Base-by-base conservation (phyloP, 2,888 invertebrate genomes). In the Sicus ferrugineus region DNA sequence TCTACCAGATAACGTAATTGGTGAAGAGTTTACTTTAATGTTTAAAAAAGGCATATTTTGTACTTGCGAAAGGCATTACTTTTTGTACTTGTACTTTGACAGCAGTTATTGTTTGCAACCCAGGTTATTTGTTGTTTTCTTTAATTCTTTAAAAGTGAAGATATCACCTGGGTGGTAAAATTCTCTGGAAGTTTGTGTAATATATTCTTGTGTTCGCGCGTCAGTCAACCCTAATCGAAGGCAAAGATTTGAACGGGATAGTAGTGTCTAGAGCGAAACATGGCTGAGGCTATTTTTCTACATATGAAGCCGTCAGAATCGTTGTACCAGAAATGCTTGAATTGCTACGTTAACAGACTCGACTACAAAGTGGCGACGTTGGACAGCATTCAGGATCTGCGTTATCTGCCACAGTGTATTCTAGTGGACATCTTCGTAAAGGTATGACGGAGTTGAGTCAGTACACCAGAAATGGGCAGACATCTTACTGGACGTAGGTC, bases 341-440 rank as follows among this genome's bases (percentile, higher is more conserved):
- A 70, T 26, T 77, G 79, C 66, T 81, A 82, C 73, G 84, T 84
- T 62, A 72, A 76, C 28, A 79, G 81, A 72, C 77, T 84, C 70
- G 80, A 84, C 73, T 80, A 79, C 69, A 83, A 80, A 76, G 82
- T 82, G 59, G 66, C 77, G 52, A 78, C 78, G 34, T 71, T 85
- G 75, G 77, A 83, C 68, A 79, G 78, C 65, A 80, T 84, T 58
- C 77, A 79, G 70, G 79, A 80, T 64, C 70, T 85, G 69, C 80
- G 82, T 7, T 81, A 81, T 70, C 70, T 85, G 74, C 85, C 85
- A 67, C 80, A 81, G 38, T 80, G 78, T 70, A 76, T 85, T 42
- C 80, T 84, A 50, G 81, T 81, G 66, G 85, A 85, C 78, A 81
- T 85, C 69, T 85, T 85, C 73, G 79, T 80, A 67, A 77, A 79